These are phyloP conservation scores for Monodelphis domestica DNA, from an alignment of 2,797 vertebrate genomes.

Conservation along the genomic window DNA sequence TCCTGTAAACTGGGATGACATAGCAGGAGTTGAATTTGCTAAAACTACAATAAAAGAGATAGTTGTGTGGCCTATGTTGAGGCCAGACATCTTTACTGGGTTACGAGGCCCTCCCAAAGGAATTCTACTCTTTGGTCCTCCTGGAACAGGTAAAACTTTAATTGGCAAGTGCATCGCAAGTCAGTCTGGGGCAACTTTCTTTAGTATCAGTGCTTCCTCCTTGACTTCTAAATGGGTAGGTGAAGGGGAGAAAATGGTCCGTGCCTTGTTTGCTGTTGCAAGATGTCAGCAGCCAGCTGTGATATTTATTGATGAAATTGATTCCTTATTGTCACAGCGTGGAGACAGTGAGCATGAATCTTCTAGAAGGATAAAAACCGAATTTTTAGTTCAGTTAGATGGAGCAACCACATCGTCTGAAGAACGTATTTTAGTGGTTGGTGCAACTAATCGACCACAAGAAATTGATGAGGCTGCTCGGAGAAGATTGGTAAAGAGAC, in stretches of 20 bases:
- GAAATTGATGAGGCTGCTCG: constrained; percentile 98
- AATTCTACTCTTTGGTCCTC: constrained; percentile 96
- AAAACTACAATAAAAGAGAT: constrained; percentile 98
- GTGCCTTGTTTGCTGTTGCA: constrained; percentile 94
- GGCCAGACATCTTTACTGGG: constrained; percentile 97
- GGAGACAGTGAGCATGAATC: constrained; percentile 97
- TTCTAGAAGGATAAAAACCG: constrained; percentile 96
- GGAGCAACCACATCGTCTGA: constrained; percentile 94
- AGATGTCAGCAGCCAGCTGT: constrained; percentile 96
- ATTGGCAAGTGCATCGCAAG: constrained; percentile 98
- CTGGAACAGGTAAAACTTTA: constrained; percentile 97
- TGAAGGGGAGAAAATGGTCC: constrained; percentile 98
- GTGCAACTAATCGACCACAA: constrained; percentile 97
- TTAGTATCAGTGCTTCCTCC: constrained; percentile 98
- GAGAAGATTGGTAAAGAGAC: constrained; percentile 92
- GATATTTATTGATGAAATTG: constrained; percentile 98
- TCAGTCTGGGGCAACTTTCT: constrained; percentile 98
- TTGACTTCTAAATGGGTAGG: constrained; percentile 99
- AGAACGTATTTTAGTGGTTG: constrained; percentile 96
- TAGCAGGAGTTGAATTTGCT: constrained; percentile 96
- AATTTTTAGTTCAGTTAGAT: constrained; percentile 97
- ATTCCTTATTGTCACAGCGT: constrained; percentile 95
- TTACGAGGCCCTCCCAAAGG: constrained; percentile 96
- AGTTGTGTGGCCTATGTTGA: constrained; percentile 98
- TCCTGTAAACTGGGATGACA: constrained; percentile 95